These are phyloP conservation scores for Oscheius sp. DNA, from an alignment of 2,888 invertebrate species.

Conservation along the genomic window DNA sequence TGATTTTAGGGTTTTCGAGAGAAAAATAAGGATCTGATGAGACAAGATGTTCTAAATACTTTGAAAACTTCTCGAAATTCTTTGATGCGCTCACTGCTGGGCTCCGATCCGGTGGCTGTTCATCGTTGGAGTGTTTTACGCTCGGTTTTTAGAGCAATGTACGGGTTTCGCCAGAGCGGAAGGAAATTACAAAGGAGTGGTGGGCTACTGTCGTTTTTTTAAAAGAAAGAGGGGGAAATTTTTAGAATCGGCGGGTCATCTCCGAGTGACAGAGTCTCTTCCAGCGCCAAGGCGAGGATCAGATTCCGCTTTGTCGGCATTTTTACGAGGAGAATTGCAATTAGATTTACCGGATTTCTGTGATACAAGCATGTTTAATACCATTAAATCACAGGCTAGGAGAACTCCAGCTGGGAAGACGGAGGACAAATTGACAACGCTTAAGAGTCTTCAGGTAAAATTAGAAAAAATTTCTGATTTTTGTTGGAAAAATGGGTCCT, in stretches of 20 bases:
- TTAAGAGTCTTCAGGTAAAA: constrained; percentile 54
- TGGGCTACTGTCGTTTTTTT: background rate
- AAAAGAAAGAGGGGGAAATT: background rate
- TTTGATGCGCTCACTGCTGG: constrained; percentile 90
- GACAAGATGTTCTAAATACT: constrained; percentile 90
- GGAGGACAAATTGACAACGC: constrained; percentile 57
- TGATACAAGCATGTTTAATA: constrained; percentile 68
- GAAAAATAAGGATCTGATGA: constrained; percentile 92
- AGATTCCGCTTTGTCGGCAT: constrained; percentile 67
- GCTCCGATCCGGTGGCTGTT: constrained; percentile 89
- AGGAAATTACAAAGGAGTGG: constrained; percentile 61
- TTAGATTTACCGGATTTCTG: constrained; percentile 67
- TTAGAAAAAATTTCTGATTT: background rate
- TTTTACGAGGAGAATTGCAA: constrained; percentile 66
- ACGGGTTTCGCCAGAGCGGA: constrained; percentile 68
- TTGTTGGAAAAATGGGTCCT: too few species aligned
- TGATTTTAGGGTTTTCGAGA: constrained; percentile 83
- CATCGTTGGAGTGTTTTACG: constrained; percentile 72
- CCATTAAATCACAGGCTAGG: constrained; percentile 65
- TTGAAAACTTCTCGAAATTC: constrained; percentile 90
- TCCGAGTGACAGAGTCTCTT: constrained; percentile 44
- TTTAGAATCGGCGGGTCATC: constrained; percentile 63
- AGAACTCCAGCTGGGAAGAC: constrained; percentile 49
- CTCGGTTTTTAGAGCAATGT: constrained; percentile 59
- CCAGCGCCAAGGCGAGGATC: constrained; percentile 48